Evolutionary conservation across 1,140 invertebrate species (phyloP), one percentile per base, ranked within the genome.

Genomic region (Aphelinus atriplicis): DNA sequence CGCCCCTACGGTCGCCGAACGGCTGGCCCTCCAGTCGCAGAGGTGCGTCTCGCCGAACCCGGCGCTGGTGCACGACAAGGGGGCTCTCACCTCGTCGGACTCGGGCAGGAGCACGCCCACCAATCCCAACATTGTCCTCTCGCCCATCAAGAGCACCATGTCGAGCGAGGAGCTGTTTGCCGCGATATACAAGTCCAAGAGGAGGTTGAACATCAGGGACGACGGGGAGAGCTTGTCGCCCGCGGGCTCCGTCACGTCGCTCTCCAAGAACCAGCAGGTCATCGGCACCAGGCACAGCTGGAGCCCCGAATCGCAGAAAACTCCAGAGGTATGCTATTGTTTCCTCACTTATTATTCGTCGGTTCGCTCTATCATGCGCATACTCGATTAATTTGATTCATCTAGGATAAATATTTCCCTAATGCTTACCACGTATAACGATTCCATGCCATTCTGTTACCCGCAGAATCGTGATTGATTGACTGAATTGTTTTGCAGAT

Each of bases 131-230:
- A 66, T 86, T 57, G 79, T 91, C 64, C 80, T 92, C 3, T 92
- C 92, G 1, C 92, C 92, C 0, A 90, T 91, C 43, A 93, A 92
- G 85, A 92, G 92, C 10, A 92, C 91, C 1, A 93, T 94, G 91
- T 92, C 92, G 1, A 93, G 93, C 76, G 93, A 94, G 82, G 93
- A 94, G 81, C 82, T 94, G 0, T 94, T 93, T 78, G 92, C 93
- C 3, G 92, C 93, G 7, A 94, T 94, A 67, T 93, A 94, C 81
- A 93, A 93, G 84, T 93, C 92, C 60, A 94, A 94, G 81, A 93
- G 92, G 81, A 91, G 92, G 80, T 87, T 94, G 55, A 93, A 93
- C 78, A 93, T 93, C 71, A 91, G 89, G 80, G 90, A 91, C 76
- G 87, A 90, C 0, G 73, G 80, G 2, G 90, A 91, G 45, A 88